Evolutionary conservation across 2,888 invertebrate genomes (phyloP).

Genomic region (Alitta virens): DNA sequence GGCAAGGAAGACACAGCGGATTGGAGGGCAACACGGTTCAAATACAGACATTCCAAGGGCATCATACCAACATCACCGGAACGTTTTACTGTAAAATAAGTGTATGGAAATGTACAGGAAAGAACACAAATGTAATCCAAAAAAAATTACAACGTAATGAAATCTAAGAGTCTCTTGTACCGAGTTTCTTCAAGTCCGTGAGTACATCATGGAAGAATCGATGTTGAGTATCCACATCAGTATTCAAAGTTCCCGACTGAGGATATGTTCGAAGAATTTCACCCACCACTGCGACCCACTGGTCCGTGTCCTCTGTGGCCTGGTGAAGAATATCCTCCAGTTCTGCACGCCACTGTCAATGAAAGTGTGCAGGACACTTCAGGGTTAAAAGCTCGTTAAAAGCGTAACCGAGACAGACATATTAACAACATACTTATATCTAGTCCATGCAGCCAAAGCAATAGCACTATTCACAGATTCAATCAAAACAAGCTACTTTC

Average conservation of each 20-base stretch:
- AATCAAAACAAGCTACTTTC: no score
- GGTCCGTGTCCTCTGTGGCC: constrained; percentile 83
- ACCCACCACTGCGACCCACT: constrained; percentile 96
- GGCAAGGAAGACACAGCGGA: constrained; percentile 74
- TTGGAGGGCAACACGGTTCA: constrained; percentile 87
- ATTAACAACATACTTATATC: no score
- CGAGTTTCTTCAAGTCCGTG: constrained; percentile 78
- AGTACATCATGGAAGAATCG: constrained; percentile 68
- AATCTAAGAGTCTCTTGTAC: no score
- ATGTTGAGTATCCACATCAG: constrained; percentile 83
- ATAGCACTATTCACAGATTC: no score
- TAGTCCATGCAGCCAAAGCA: no score
- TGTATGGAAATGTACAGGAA: no score
- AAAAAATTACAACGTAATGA: no score
- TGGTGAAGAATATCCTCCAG: constrained; percentile 92
- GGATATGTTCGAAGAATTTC: constrained; percentile 94
- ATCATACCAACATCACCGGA: constrained; percentile 63
- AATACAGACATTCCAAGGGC: constrained; percentile 92
- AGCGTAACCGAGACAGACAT: no score
- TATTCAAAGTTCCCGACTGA: constrained; percentile 82
- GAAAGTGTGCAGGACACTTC: no score
- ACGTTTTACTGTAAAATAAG: constrained; percentile 44
- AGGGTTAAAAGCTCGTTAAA: no score
- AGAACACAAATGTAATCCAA: no score
- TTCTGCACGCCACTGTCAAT: constrained; percentile 92